These are phyloP conservation scores for Littorina saxatilis DNA, from an alignment of 1,140 invertebrate genomes.

Conservation along the genomic window DNA sequence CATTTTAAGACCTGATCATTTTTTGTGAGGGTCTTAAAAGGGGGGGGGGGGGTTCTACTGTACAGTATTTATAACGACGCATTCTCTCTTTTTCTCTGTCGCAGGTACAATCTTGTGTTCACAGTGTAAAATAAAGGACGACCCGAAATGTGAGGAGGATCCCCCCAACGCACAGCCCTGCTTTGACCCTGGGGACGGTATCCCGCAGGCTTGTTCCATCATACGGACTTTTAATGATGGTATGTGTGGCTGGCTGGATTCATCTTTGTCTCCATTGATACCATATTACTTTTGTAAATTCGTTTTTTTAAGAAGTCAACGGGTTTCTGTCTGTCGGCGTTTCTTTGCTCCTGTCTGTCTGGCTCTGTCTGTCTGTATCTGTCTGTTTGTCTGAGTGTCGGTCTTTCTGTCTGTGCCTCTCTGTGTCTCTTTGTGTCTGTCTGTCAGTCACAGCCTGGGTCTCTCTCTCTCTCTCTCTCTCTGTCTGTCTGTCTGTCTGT, in stretches of 20 bases:
- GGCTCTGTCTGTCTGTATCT: no score
- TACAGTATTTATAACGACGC: no score
- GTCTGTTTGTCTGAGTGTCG: no score
- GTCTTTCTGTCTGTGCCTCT: no score
- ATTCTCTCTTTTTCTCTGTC: no score
- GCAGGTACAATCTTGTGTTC: constrained; percentile 30
- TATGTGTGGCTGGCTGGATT: neutral
- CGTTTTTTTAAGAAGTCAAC: neutral
- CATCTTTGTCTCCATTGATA: neutral
- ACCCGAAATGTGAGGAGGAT: constrained; percentile 12
- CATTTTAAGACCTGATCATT: no score
- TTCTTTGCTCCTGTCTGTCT: neutral
- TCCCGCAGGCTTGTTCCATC: constrained; percentile 23
- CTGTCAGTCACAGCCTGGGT: no score
- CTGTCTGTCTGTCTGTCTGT: no score
- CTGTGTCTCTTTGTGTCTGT: no score
- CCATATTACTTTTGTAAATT: neutral
- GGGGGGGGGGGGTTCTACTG: no score
- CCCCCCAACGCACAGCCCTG: constrained; percentile 18
- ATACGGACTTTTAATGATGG: constrained; percentile 8
- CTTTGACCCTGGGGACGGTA: constrained; percentile 28
- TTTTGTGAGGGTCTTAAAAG: no score
- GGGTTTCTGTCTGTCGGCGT: neutral
- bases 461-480: no score
- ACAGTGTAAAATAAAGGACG: constrained; percentile 8